phyloP scores from a whole-genome alignment of 2,113 vertebrate species.

The Gymnogyps californianus region DNA sequence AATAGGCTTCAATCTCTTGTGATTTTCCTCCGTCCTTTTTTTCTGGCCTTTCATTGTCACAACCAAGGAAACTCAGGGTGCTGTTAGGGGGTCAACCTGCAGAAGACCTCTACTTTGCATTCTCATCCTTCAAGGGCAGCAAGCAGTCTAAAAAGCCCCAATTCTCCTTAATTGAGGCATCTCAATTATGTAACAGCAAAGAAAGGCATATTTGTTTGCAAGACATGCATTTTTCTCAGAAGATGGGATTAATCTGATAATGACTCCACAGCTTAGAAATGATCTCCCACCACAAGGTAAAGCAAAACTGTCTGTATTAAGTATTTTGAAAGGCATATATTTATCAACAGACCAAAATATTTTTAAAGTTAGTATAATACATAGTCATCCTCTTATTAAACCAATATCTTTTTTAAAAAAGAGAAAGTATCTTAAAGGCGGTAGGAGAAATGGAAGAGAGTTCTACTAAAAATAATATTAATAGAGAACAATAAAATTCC shows the following conservation, averaged over 20 bases:
- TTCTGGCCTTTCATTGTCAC: background rate
- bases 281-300: constrained; percentile 5
- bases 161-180: background rate
- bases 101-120: background rate
- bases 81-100: background rate
- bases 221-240: background rate
- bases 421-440: constrained; percentile 3
- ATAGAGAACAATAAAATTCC: constrained; percentile 36
- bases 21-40: background rate
- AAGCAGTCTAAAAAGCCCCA: background rate
- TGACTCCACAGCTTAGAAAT: background rate
- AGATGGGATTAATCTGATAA: constrained; percentile 52
- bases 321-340: constrained; percentile 16
- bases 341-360: constrained; percentile 41
- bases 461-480: constrained; percentile 42
- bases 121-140: background rate
- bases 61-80: background rate
- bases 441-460: constrained; percentile 9
- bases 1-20: background rate
- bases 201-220: background rate
- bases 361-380: constrained; percentile 40
- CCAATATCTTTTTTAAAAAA: constrained; percentile 1
- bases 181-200: background rate
- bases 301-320: background rate
- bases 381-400: constrained; percentile 38